These are phyloP conservation scores for Hesperophylax magnus DNA, from an alignment of 1,140 invertebrate species.

Conservation along the genomic window DNA sequence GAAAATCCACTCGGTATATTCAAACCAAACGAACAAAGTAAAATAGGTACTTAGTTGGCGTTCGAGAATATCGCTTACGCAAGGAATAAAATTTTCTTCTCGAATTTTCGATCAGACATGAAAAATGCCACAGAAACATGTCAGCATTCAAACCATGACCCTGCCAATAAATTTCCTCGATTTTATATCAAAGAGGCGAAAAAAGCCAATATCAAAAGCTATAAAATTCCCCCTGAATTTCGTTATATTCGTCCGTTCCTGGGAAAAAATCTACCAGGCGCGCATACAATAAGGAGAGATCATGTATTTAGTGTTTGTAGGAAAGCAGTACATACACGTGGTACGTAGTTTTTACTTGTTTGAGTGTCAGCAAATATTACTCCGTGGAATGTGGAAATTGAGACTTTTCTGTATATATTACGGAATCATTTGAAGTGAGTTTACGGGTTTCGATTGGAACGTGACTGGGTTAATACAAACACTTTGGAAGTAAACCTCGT, in stretches of 20 bases:
- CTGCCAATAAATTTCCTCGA: conserved; percentile 3
- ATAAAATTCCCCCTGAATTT: not conserved
- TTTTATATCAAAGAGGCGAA: not conserved
- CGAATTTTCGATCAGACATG: conserved; percentile 15
- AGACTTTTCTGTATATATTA: not conserved
- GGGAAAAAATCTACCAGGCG: not conserved
- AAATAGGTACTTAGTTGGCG: no score
- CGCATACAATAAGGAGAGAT: not conserved
- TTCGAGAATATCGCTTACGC: no score
- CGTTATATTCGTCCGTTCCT: not conserved
- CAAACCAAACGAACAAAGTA: no score
- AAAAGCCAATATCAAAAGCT: conserved; percentile 11
- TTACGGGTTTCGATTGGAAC: not conserved
- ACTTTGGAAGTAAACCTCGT: not conserved
- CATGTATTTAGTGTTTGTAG: no score
- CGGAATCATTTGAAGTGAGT: not conserved
- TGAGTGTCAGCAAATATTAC: not conserved
- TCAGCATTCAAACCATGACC: conserved; percentile 23
- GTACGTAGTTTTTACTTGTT: not conserved
- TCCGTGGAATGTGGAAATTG: not conserved
- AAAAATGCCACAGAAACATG: not conserved
- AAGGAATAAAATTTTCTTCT: not conserved
- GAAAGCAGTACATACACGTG: no score
- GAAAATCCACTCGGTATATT: no score
- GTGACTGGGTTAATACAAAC: not conserved